Conservation (phyloP, 1,140 invertebrate species). For the Leptinotarsa undecemlineata region DNA sequence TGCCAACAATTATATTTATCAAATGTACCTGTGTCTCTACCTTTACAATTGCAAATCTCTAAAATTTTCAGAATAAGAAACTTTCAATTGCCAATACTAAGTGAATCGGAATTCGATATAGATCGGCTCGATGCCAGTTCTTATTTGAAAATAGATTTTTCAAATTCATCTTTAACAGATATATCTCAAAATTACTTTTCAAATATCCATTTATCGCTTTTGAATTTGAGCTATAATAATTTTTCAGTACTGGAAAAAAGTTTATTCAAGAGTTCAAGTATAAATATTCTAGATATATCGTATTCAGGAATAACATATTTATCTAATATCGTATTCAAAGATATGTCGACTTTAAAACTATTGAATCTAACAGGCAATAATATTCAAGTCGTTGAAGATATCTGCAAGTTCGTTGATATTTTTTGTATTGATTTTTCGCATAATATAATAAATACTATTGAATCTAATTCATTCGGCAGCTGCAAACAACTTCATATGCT, state of each 20-base stretch:
- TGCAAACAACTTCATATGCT: neutral
- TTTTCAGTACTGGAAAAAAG: neutral
- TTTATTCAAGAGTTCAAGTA: neutral
- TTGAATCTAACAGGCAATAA: constrained; percentile 10
- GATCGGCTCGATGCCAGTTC: neutral
- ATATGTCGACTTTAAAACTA: neutral
- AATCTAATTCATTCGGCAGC: neutral
- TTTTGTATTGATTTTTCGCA: neutral
- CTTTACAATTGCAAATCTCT: neutral
- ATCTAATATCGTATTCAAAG: neutral
- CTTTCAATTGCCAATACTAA: neutral
- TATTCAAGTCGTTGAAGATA: neutral
- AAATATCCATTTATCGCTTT: neutral
- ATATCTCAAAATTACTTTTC: neutral
- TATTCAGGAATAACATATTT: neutral
- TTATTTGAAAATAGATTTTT: constrained; percentile 1
- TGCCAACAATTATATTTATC: neutral
- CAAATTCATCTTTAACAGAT: constrained; percentile 9
- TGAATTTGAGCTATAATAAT: constrained; percentile 10
- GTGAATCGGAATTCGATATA: neutral
- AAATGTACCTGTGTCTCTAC: neutral
- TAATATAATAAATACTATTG: constrained; percentile 5
- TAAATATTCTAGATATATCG: neutral
- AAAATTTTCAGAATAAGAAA: neutral
- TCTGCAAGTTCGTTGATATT: neutral